phyloP scores from a whole-genome alignment of 2,888 invertebrate genomes.

The Villa cingulata region DNA sequence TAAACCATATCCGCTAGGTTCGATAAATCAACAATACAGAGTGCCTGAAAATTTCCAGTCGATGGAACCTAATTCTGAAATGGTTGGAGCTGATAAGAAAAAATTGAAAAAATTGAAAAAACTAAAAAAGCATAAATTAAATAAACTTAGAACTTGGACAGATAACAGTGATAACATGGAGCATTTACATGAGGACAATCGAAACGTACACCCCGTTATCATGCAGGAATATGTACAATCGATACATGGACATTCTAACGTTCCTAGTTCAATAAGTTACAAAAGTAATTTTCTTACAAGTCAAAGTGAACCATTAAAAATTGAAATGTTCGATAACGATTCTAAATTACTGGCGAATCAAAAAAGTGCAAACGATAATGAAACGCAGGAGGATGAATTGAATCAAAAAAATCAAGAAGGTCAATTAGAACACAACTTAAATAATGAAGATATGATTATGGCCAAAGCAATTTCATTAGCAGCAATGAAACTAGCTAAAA shows the following conservation, averaged over 20 bases:
- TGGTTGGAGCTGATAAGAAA: background rate
- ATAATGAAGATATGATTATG: background rate
- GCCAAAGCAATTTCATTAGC: background rate
- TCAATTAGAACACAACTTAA: background rate
- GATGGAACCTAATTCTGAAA: background rate
- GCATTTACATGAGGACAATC: conserved; percentile 1
- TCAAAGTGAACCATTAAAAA: background rate
- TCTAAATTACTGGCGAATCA: background rate
- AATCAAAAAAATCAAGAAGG: background rate
- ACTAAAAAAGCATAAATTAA: background rate
- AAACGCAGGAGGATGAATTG: background rate
- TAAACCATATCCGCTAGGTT: background rate
- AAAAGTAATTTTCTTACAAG: no score
- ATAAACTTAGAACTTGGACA: background rate
- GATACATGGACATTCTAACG: background rate
- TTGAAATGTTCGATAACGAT: background rate
- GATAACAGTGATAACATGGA: background rate
- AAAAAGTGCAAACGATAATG: background rate
- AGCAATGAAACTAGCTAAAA: background rate
- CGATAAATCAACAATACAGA: background rate
- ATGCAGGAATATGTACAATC: conserved; percentile 4
- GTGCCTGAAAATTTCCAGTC: background rate
- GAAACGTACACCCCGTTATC: conserved; percentile 2
- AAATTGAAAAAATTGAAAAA: background rate
- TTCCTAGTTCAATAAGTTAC: background rate